Evolutionary conservation across 2,797 vertebrate species (phyloP).

Genomic region (Lagodon rhomboides): DNA sequence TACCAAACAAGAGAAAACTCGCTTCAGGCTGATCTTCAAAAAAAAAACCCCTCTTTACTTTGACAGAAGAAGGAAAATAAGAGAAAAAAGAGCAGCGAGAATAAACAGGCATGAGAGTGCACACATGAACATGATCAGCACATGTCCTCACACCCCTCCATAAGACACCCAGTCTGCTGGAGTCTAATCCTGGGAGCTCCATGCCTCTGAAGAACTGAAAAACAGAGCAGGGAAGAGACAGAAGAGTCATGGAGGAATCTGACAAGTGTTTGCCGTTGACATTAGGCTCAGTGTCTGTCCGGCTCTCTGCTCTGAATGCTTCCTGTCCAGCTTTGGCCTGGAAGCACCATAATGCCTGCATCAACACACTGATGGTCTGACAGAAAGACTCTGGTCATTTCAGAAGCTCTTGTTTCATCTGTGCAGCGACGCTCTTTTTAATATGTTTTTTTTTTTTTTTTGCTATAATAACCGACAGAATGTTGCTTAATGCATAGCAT

Average conservation of each 20-base stretch:
- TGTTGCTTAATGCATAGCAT: background rate
- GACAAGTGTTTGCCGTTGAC: slow-evolving; percentile 30
- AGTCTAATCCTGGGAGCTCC: background rate
- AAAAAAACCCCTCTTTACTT: background rate
- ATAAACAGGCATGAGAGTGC: background rate
- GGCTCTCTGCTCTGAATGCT: slow-evolving; percentile 1
- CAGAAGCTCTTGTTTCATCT: background rate
- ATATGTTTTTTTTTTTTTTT: background rate
- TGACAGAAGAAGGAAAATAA: slow-evolving; percentile 3
- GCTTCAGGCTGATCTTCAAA: slow-evolving; percentile 16
- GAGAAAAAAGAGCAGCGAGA: background rate
- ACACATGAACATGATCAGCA: slow-evolving; percentile 12
- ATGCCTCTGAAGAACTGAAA: slow-evolving; percentile 1
- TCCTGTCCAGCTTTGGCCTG: slow-evolving; percentile 24
- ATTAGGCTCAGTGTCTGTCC: slow-evolving; percentile 28
- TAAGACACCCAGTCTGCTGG: slow-evolving; percentile 4
- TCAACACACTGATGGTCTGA: background rate
- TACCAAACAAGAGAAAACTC: slow-evolving; percentile 21
- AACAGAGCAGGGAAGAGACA: slow-evolving; percentile 1
- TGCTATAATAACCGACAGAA: background rate
- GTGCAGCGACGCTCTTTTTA: background rate
- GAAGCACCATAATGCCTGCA: slow-evolving; percentile 12
- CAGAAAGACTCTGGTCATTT: background rate
- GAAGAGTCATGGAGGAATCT: background rate
- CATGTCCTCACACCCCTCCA: slow-evolving; percentile 17